phyloP scores from a whole-genome alignment of 2,113 vertebrate genomes.

The Crotophaga sulcirostris region DNA sequence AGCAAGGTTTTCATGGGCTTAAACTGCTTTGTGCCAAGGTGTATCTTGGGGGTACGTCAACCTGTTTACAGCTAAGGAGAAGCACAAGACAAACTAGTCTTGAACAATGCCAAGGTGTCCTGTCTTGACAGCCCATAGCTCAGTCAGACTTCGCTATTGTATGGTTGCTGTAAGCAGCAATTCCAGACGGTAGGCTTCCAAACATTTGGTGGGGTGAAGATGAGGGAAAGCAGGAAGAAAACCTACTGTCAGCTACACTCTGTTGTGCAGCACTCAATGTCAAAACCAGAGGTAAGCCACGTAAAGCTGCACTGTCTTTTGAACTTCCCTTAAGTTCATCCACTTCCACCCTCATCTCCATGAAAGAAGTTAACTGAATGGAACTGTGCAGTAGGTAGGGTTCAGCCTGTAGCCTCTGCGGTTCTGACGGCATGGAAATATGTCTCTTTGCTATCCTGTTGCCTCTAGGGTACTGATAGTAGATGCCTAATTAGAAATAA shows the following conservation, averaged over 20 bases:
- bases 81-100: background rate
- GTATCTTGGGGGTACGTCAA: rapidly evolving
- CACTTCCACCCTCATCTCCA: background rate
- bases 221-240: background rate
- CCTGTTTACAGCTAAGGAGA: background rate
- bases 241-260: rapidly evolving
- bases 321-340: background rate
- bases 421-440: background rate
- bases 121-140: background rate
- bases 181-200: background rate
- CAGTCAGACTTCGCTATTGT: background rate
- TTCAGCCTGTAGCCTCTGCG: background rate
- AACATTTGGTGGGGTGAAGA: background rate
- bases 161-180: background rate
- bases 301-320: background rate
- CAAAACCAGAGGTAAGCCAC: background rate
- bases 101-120: background rate
- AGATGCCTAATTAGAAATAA: background rate
- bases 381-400: background rate
- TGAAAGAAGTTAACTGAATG: background rate
- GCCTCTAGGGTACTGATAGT: background rate
- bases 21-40: background rate
- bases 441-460: background rate
- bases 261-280: background rate
- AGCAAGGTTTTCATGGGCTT: background rate